Evolutionary conservation across 2,797 vertebrate species (phyloP), one percentile per base, ranked within the genome.

Genomic region (Argyrosomus regius): DNA sequence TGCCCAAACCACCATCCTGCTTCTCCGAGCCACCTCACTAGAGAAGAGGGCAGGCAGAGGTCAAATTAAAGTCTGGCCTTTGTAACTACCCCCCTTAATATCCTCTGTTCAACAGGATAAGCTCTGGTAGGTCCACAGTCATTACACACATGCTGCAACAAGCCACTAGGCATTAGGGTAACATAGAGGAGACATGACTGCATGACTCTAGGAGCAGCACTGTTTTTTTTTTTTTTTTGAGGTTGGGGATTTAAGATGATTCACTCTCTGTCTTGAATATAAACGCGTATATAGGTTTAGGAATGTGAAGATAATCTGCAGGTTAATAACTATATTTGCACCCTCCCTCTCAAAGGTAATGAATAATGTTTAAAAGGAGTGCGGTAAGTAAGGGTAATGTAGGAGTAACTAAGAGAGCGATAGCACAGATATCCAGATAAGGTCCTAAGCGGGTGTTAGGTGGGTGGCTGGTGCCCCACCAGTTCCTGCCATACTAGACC

Each of bases 61-160:
- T 97, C 97, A 97, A 94, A 97, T 96, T 94, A 96, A 95, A 96
- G 93, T 74, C 92, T 94, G 94, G 90, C 95, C 95, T 91, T 91
- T 96, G 96, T 95, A 96, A 96, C 96, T 95, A 94, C 87, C 91
- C 93, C 91, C 93, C 90, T 94, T 96, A 96, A 97, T 97, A 96
- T 89, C 87, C 83, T 83, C 88, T 73, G 84, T 84, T 90, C 81
- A 83, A 87, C 86, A 82, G 88, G 89, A 93, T 92, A 87, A 92
- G 88, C 88, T 89, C 90, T 59, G 87, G 77, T 89, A 87, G 88
- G 81, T 78, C 84, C 81, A 82, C 82, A 81, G 78, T 88, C 88
- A 89, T 92, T 91, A 89, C 88, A 91, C 70, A 87, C 86, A 75
- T 72, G 82, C 77, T 74, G 75, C 85, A 80, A 88, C 88, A 81